A percentile compares a stretch with the other conserved stretches of the same genome.
phyloP scores from a whole-genome alignment of 2,888 invertebrate species.

The Deroplatys truncata region DNA sequence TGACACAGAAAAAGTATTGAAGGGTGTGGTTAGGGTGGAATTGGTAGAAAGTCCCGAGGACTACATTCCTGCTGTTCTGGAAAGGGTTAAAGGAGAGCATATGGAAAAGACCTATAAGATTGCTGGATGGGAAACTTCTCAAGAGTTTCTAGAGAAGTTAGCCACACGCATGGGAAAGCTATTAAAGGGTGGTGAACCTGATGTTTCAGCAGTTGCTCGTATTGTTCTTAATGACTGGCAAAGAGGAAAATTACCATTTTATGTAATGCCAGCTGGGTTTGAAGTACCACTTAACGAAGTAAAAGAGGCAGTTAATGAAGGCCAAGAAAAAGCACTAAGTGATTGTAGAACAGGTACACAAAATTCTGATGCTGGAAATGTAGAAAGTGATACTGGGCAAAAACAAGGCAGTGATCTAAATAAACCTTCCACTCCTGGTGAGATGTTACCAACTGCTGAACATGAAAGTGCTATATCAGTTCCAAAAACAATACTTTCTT shows the following conservation, averaged over 20 bases:
- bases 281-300: slow-evolving; percentile 58
- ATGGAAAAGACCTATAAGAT: slow-evolving; percentile 87
- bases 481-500: neutral
- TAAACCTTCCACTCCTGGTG: neutral
- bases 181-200: slow-evolving; percentile 95
- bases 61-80: slow-evolving; percentile 81
- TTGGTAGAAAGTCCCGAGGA: slow-evolving; percentile 91
- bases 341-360: neutral
- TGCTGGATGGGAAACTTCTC: slow-evolving; percentile 70
- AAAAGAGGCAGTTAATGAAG: neutral
- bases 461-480: neutral
- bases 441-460: neutral
- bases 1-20: slow-evolving; percentile 90
- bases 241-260: slow-evolving; percentile 94
- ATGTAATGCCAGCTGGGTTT: slow-evolving; percentile 80
- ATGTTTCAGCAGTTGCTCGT: slow-evolving; percentile 79
- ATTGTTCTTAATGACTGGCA: slow-evolving; percentile 99
- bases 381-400: neutral
- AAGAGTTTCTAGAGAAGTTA: slow-evolving; percentile 88
- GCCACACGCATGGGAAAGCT: slow-evolving; percentile 85
- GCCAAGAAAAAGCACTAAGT: neutral
- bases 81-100: slow-evolving; percentile 85
- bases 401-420: neutral
- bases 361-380: slow-evolving; percentile 35
- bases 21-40: slow-evolving; percentile 97